These are phyloP conservation scores for Jaculus jaculus DNA, from an alignment of 2,113 vertebrate genomes.

Conservation along the genomic window DNA sequence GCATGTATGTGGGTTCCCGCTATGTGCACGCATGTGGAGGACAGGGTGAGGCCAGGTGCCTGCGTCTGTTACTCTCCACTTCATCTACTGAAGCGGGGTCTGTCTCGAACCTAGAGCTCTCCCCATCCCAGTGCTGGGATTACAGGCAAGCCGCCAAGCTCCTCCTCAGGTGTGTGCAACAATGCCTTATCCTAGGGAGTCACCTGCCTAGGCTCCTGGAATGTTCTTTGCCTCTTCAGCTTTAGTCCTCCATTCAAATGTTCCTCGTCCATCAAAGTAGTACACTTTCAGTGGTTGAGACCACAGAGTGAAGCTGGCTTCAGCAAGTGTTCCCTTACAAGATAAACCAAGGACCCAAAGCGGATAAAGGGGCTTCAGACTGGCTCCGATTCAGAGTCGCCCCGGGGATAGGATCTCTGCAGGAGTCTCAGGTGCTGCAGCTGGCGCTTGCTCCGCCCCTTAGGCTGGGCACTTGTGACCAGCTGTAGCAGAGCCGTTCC, in stretches of 20 bases:
- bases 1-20: too few species aligned
- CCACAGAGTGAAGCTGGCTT: slow-evolving; percentile 1
- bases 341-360: background rate
- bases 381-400: background rate
- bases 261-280: slow-evolving; percentile 6
- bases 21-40: too few species aligned
- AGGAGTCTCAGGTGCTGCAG: background rate
- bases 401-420: background rate
- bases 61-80: too few species aligned
- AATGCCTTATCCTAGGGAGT: too few species aligned
- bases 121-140: too few species aligned
- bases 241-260: background rate
- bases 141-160: too few species aligned
- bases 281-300: background rate
- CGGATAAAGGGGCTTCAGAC: background rate
- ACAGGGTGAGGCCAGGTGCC: too few species aligned
- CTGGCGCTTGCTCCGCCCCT: background rate
- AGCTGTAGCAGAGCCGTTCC: slow-evolving; percentile 8
- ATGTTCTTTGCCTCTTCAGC: background rate
- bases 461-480: background rate
- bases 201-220: too few species aligned
- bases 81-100: too few species aligned
- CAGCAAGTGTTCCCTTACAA: background rate
- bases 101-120: too few species aligned
- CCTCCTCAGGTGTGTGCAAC: too few species aligned